Evolutionary conservation across 2,113 vertebrate genomes (phyloP).

Genomic region (Machaerirhynchus nigripectus): DNA sequence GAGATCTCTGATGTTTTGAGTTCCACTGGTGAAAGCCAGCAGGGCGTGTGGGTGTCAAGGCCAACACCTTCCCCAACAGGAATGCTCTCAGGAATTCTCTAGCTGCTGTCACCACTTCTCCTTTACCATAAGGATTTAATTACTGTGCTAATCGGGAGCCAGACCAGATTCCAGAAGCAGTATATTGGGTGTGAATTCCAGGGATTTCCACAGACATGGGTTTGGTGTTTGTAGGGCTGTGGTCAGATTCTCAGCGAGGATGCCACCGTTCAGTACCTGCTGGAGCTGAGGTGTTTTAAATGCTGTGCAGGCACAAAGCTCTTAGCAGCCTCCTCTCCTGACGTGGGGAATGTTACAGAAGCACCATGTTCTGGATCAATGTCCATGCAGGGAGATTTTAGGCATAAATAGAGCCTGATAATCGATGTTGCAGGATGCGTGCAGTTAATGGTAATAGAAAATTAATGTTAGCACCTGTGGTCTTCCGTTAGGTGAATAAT

Average conservation of each 20-base stretch:
- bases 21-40: not conserved
- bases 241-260: not conserved
- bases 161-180: not conserved
- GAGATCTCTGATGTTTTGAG: not conserved
- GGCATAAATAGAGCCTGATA: not conserved
- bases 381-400: not conserved
- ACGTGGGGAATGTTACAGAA: not conserved
- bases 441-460: conserved; percentile 45
- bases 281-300: conserved; percentile 4
- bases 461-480: conserved; percentile 47
- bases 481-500: conserved; percentile 22
- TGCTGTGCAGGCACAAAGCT: not conserved
- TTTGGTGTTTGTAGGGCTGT: not conserved
- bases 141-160: not conserved
- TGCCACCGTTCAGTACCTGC: not conserved
- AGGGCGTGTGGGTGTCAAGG: not conserved
- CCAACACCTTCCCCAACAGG: not conserved
- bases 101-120: not conserved
- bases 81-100: not conserved
- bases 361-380: not conserved
- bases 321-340: not conserved
- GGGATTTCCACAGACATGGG: not conserved
- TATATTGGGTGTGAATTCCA: not conserved
- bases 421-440: not conserved
- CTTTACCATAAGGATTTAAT: not conserved